These are phyloP conservation scores for Gasterosteus aculeatus DNA, from an alignment of 2,113 vertebrate species.

Conservation along the genomic window DNA sequence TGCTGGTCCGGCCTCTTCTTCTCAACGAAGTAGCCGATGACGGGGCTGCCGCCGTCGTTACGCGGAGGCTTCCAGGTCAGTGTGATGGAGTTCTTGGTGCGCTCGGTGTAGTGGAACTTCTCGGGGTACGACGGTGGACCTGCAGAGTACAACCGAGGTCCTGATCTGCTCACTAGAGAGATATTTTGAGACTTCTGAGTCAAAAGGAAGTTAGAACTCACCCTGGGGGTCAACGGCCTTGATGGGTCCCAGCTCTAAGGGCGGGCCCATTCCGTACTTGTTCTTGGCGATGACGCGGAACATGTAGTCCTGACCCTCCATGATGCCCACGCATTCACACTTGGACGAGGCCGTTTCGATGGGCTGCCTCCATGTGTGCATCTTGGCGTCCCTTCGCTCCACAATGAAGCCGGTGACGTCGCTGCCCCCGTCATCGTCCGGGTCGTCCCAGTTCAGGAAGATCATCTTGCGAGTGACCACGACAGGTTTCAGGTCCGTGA, in stretches of 20 bases:
- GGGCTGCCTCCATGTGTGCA: slow-evolving; percentile 93
- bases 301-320: slow-evolving; percentile 94
- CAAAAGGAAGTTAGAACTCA: slow-evolving; percentile 65
- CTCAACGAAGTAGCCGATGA: slow-evolving; percentile 94
- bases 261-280: slow-evolving; percentile 92
- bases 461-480: slow-evolving; percentile 97
- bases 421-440: slow-evolving; percentile 94
- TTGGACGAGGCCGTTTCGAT: slow-evolving; percentile 92
- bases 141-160: slow-evolving; percentile 50
- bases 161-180: not conserved
- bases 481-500: slow-evolving; percentile 95
- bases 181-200: not conserved
- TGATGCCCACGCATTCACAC: slow-evolving; percentile 94
- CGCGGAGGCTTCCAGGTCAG: slow-evolving; percentile 95
- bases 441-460: slow-evolving; percentile 98
- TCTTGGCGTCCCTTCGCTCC: slow-evolving; percentile 92
- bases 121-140: slow-evolving; percentile 94
- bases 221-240: slow-evolving; percentile 93
- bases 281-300: slow-evolving; percentile 97
- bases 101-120: slow-evolving; percentile 94
- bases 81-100: slow-evolving; percentile 91
- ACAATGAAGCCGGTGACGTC: slow-evolving; percentile 92
- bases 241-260: slow-evolving; percentile 91
- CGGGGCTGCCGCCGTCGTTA: slow-evolving; percentile 93
- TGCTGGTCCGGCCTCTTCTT: slow-evolving; percentile 91